Percentiles rank a stretch among this genome's conserved stretches.
Conservation (phyloP, 2,797 vertebrate species). For the Telmatherina bonti region DNA sequence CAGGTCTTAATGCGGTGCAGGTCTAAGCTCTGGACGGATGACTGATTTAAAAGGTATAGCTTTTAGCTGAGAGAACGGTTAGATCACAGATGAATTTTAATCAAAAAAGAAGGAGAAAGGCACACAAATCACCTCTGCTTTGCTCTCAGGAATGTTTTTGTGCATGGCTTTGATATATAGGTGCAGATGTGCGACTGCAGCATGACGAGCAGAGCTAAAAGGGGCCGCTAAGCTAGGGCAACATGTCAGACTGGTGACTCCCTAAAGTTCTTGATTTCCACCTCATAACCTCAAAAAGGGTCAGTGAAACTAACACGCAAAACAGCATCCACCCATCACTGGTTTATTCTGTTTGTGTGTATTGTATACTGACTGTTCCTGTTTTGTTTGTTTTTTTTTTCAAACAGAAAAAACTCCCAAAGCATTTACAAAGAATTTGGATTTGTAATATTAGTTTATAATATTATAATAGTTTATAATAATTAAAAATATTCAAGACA, state of each 20-base stretch:
- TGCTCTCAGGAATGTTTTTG: conserved; percentile 83
- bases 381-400: background rate
- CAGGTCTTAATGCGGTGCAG: conserved; percentile 77
- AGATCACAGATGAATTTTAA: conserved; percentile 86
- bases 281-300: conserved; percentile 46
- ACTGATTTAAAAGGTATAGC: conserved; percentile 85
- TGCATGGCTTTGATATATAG: conserved; percentile 82
- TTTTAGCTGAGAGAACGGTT: conserved; percentile 81
- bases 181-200: conserved; percentile 84
- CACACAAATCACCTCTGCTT: conserved; percentile 83
- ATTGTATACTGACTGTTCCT: conserved; percentile 7
- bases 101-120: conserved; percentile 83
- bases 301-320: conserved; percentile 25
- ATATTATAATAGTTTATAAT: conserved; percentile 17
- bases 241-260: conserved; percentile 71
- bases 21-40: conserved; percentile 70
- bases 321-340: conserved; percentile 21
- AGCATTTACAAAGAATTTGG: background rate
- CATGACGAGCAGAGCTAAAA: conserved; percentile 72
- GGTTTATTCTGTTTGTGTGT: background rate
- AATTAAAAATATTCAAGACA: conserved; percentile 1
- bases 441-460: background rate
- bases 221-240: conserved; percentile 66
- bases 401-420: background rate
- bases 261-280: conserved; percentile 66